These are phyloP conservation scores for Carlito syrichta DNA, from an alignment of 2,113 vertebrate species.

Conservation along the genomic window DNA sequence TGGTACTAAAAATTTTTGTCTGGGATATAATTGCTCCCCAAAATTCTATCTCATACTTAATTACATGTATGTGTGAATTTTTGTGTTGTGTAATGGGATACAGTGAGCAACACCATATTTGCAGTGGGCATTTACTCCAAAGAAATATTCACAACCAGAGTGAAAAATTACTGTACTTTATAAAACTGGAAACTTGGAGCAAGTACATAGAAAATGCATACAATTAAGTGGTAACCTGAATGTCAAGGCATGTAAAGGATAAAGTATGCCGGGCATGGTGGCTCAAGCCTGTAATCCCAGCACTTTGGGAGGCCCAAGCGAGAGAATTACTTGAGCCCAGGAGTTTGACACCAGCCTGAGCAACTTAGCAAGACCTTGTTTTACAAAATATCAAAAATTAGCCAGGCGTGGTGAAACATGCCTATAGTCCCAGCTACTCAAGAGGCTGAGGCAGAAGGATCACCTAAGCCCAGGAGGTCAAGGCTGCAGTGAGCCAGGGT, in stretches of 20 bases:
- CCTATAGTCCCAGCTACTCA: too few relatives aligned
- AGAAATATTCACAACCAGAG: not conserved
- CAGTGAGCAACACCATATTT: not conserved
- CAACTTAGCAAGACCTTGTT: too few relatives aligned
- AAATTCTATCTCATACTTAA: conserved; percentile 46
- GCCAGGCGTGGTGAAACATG: too few relatives aligned
- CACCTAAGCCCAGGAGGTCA: too few relatives aligned
- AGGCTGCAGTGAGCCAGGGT: too few relatives aligned
- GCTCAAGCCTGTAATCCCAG: too few relatives aligned
- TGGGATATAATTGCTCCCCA: conserved; percentile 48
- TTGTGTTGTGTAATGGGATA: not conserved
- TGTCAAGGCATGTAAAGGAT: not conserved
- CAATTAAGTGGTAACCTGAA: not conserved
- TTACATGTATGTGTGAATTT: conserved; percentile 25
- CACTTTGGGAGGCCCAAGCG: too few relatives aligned
- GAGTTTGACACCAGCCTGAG: too few relatives aligned
- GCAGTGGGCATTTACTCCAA: not conserved
- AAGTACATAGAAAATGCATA: not conserved
- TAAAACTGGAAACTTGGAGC: not conserved
- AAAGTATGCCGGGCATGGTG: too few relatives aligned
- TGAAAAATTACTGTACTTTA: not conserved
- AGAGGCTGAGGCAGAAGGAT: too few relatives aligned
- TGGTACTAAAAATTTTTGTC: conserved; percentile 62
- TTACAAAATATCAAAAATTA: too few relatives aligned
- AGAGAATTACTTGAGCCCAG: too few relatives aligned